Conservation (phyloP, 2,113 vertebrate species). For the Picathartes gymnocephalus region DNA sequence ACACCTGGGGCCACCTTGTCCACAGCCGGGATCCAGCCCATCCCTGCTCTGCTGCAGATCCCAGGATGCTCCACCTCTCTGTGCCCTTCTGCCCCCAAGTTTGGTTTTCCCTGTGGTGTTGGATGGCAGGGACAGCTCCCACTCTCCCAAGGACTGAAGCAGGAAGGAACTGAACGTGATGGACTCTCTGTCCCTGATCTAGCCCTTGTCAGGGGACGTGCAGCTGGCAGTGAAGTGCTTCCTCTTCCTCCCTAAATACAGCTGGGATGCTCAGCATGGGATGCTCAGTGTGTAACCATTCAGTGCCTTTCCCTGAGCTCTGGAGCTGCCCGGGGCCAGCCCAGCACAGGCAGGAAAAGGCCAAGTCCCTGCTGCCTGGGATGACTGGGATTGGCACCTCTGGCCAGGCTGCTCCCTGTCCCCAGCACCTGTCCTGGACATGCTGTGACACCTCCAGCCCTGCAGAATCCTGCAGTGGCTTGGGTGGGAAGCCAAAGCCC, state of each 20-base stretch:
- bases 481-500: background rate
- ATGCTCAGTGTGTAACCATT: conserved; percentile 13
- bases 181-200: background rate
- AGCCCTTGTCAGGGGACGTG: background rate
- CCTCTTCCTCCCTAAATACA: conserved; percentile 61
- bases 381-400: too few species aligned
- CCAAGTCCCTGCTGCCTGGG: too few species aligned
- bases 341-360: background rate
- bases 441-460: too few species aligned
- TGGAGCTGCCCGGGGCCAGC: background rate
- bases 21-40: background rate
- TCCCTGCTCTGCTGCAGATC: background rate
- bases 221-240: conserved; percentile 59
- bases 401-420: too few species aligned
- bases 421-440: too few species aligned
- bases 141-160: background rate
- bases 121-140: background rate
- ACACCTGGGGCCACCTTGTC: background rate
- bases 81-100: background rate
- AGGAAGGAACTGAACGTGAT: background rate
- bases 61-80: accelerated
- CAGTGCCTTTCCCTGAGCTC: background rate
- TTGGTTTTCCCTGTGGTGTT: accelerated
- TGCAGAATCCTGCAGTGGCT: too few species aligned
- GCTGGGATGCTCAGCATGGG: conserved; percentile 13